These are phyloP conservation scores for Zosterops hypoxanthus DNA, from an alignment of 2,113 vertebrate genomes.

Conservation along the genomic window DNA sequence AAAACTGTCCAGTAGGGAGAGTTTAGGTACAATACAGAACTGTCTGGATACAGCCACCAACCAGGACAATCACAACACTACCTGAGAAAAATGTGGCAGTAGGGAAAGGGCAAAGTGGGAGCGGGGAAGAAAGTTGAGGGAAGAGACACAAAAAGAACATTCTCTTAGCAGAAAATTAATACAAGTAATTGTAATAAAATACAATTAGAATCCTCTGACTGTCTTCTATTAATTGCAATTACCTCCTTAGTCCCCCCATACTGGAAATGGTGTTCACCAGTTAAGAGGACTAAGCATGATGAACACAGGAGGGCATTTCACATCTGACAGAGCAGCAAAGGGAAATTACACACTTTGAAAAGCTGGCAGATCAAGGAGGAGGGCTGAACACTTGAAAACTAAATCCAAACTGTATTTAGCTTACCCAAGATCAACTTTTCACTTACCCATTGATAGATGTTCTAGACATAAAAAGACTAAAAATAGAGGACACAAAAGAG, in stretches of 20 bases:
- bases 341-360: background rate
- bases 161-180: background rate
- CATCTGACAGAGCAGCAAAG: background rate
- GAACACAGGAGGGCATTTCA: background rate
- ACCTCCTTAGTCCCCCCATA: background rate
- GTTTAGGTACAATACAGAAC: background rate
- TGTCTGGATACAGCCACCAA: background rate
- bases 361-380: background rate
- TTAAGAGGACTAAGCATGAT: background rate
- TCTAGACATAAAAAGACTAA: slow-evolving; percentile 93
- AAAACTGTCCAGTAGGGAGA: background rate
- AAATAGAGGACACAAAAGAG: slow-evolving; percentile 91
- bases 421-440: background rate
- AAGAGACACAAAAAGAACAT: background rate
- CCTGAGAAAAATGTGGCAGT: fast-evolving
- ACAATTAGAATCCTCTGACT: background rate
- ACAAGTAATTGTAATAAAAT: background rate
- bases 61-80: background rate
- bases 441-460: slow-evolving; percentile 98
- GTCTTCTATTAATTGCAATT: background rate
- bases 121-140: background rate
- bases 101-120: background rate
- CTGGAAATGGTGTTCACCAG: background rate
- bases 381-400: background rate
- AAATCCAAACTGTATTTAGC: background rate